Conservation (phyloP, 64 coral and sea anemone species). For the Montipora capricornis region DNA sequence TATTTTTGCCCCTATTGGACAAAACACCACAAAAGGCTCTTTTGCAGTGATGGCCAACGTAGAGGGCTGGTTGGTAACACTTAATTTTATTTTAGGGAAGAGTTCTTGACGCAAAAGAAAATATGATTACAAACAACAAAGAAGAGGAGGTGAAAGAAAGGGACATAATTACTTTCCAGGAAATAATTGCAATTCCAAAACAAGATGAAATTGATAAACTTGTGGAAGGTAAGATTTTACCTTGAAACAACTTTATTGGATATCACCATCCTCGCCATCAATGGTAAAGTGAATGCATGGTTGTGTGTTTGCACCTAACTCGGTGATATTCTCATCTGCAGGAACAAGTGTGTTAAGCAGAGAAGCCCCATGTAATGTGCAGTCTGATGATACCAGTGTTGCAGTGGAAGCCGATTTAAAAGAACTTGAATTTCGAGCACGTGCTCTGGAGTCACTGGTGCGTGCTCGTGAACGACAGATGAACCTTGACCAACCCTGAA, state of each 20-base stretch:
- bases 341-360: background rate
- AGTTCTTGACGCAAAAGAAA: background rate
- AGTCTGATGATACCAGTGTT: background rate
- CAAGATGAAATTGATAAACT: conserved; percentile 96
- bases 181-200: conserved; percentile 89
- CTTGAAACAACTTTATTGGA: background rate
- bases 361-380: background rate
- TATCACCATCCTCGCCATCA: no score
- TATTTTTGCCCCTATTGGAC: no score
- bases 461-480: conserved; percentile 83
- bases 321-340: background rate
- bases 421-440: conserved; percentile 87
- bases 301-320: no score
- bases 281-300: no score
- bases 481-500: conserved; percentile 14
- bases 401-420: conserved; percentile 78
- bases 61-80: no score
- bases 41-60: no score
- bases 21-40: no score
- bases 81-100: background rate
- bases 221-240: conserved; percentile 56
- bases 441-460: conserved; percentile 87
- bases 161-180: conserved; percentile 79
- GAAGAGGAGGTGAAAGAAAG: conserved; percentile 47
- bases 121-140: background rate